Base-by-base conservation (phyloP, 1,140 invertebrate species). In the Scaptomyza montana region DNA sequence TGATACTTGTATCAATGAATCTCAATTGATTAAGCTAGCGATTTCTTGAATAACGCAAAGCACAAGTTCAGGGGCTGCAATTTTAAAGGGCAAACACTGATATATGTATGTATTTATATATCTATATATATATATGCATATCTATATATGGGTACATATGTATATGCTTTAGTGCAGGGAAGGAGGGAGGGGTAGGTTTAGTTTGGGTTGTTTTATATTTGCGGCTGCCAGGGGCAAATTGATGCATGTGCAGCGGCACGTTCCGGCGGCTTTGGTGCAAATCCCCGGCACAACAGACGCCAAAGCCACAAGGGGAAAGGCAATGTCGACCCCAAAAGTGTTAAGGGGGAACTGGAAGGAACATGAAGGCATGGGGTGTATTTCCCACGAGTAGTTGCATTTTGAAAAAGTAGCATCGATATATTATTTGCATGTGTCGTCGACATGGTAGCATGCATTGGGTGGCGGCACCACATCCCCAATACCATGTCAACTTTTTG, bases 391-490 rank as follows among this genome's bases (percentile, higher is more conserved):
- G 41, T 9, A 25, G 30, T 19, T 1, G 7, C 16, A 77, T 80
- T 79, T 84, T 79, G 80, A 84, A 84, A 84, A 84, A 85, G 80
- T 73, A 80, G 80, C 81, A 86, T 85, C 81, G 80, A 85, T 85
- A 85, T 85, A 77, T 85, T 85, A 80, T 86, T 84, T 86, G 74
- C 81, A 86, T 86, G 81, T 77, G 80, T 74, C 65, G 66, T 54
- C 21, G 50, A 25, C 33, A 21, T 2, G 45, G 21, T 33, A 5
- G 30, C 30, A 33, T 3, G 30, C 30, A 1, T 25, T 0, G 30
- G 5, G 30, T 6, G 30, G 30, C 30, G 72, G 13, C 16, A 64
- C 60, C 81, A 86, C 80, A 80, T 80, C 62, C 62, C 47, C 60
- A 62, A 51, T 51, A 33, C 73, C 68, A 47, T 68, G 59, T 65